phyloP scores from a whole-genome alignment of 2,113 vertebrate genomes.

The Pangasianodon hypophthalmus region DNA sequence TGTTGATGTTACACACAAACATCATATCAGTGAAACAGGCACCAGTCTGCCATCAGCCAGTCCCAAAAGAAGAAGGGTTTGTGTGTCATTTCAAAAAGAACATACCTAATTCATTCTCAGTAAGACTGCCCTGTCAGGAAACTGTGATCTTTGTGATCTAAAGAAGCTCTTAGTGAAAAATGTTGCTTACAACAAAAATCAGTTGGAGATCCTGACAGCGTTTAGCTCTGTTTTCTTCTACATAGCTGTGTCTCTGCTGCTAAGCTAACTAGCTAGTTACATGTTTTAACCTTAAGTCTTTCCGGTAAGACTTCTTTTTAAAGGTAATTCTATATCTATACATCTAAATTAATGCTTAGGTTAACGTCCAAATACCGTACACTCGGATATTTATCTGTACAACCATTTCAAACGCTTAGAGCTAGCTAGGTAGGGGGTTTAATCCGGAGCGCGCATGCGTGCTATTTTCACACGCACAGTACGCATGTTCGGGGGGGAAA shows the following conservation, averaged over 20 bases:
- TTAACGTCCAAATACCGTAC: neutral
- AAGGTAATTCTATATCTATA: neutral
- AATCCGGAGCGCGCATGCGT: neutral
- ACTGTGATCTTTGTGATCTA: neutral
- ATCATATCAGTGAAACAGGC: neutral
- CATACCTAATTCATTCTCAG: conserved; percentile 12
- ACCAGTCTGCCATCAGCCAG: neutral
- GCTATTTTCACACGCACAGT: neutral
- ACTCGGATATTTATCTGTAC: neutral
- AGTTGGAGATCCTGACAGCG: neutral
- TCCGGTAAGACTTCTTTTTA: neutral
- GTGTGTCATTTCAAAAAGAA: neutral
- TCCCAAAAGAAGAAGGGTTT: neutral
- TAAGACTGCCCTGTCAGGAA: neutral
- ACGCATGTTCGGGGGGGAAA: neutral
- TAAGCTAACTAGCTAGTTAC: conserved; percentile 4
- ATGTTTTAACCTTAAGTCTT: neutral
- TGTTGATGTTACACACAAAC: neutral
- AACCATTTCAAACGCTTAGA: neutral
- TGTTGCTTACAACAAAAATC: neutral
- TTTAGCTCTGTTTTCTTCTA: neutral
- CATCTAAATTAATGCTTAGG: too few relatives aligned
- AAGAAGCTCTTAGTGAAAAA: neutral
- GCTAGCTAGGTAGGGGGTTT: too few relatives aligned
- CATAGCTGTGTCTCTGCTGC: neutral